Percentiles rank a stretch among this genome's conserved stretches.
Conservation (phyloP, 30 jellyfish, hydroid and myxozoan genomes). For the Hydractinia echinata region DNA sequence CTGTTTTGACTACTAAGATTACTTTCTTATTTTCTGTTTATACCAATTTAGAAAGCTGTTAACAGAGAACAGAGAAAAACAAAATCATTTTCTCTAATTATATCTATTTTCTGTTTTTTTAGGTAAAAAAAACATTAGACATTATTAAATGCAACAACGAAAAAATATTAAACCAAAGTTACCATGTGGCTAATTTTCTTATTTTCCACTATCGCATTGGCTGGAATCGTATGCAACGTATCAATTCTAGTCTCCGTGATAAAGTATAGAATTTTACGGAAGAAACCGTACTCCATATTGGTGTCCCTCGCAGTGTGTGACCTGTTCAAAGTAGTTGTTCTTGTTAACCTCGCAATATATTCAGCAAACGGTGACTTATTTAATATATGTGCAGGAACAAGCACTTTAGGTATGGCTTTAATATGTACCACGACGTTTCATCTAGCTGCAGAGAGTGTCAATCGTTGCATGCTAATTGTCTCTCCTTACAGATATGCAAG, state of each 20-base stretch:
- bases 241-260: constrained; percentile 37
- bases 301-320: constrained; percentile 63
- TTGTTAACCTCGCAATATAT: constrained; percentile 28
- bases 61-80: too few species aligned
- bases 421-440: constrained; percentile 43
- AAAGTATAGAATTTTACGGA: constrained; percentile 38
- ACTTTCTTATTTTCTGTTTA: too few species aligned
- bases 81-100: too few species aligned
- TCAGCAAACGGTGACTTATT: constrained; percentile 29
- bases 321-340: constrained; percentile 40
- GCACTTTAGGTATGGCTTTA: constrained; percentile 35
- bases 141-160: too few species aligned
- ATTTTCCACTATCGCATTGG: constrained; percentile 15
- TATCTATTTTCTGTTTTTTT: too few species aligned
- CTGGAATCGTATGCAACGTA: constrained; percentile 44
- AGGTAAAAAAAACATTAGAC: too few species aligned
- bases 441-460: constrained; percentile 65
- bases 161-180: neutral
- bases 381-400: constrained; percentile 25
- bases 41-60: too few species aligned
- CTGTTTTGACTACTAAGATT: too few species aligned
- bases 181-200: neutral
- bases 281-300: constrained; percentile 48
- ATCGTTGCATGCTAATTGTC: constrained; percentile 45
- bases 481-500: constrained; percentile 44